Evolutionary conservation across 2,797 vertebrate genomes (phyloP).

Genomic region (Schizopygopsis malacanthus): DNA sequence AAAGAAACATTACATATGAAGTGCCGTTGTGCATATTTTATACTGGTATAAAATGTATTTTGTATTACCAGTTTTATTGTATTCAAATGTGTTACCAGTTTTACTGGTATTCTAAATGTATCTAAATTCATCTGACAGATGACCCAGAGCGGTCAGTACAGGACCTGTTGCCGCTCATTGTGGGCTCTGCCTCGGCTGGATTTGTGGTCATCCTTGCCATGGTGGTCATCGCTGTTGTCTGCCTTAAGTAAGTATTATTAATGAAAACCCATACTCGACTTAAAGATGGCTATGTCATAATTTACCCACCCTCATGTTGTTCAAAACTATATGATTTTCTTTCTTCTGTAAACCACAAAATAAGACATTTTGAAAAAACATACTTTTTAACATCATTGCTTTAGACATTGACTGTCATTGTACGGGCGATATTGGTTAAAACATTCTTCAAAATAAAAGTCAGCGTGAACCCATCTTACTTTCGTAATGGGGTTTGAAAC

Average conservation of each 20-base stretch:
- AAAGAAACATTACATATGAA: background rate
- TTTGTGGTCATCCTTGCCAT: conserved; percentile 93
- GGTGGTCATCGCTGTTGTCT: conserved; percentile 93
- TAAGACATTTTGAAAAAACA: background rate
- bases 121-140: conserved; percentile 72
- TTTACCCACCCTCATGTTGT: background rate
- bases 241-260: conserved; percentile 88
- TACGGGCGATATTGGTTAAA: too few relatives aligned
- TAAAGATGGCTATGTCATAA: background rate
- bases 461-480: background rate
- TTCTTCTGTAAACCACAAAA: background rate
- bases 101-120: background rate
- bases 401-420: too few relatives aligned
- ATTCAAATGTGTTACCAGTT: too few relatives aligned
- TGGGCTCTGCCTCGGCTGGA: conserved; percentile 91
- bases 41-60: too few relatives aligned
- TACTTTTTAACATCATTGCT: too few relatives aligned
- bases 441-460: background rate
- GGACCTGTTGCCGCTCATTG: conserved; percentile 93
- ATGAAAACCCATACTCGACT: too few relatives aligned
- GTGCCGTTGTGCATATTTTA: background rate
- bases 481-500: background rate
- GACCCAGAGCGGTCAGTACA: conserved; percentile 91
- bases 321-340: background rate
- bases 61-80: too few relatives aligned